Evolutionary conservation across 2,888 invertebrate genomes (phyloP), one percentile per base, ranked within the genome.

Genomic region (Sceliomorpha sp.): DNA sequence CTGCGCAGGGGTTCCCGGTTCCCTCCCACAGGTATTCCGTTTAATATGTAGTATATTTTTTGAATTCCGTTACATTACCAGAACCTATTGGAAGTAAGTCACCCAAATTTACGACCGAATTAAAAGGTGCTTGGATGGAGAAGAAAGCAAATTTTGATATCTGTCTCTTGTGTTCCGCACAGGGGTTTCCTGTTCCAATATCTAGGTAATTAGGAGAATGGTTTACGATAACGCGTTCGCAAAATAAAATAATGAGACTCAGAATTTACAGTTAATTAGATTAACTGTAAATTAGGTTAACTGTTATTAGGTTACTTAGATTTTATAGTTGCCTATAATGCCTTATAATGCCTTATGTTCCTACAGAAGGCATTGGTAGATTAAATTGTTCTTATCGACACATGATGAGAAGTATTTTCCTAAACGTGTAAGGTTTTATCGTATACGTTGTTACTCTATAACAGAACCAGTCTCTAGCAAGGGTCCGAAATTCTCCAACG

Each of bases 1-100:
- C 92, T 82, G 92, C 92, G 58, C 93, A 93, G 89, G 92, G 92
- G 80, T 92, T 91, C 86, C 94, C 94, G 40, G 91, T 93, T 80
- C 94, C 94, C 79, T 74, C 84, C 40, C 87, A 89, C 85, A 89
- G 89, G 90, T 90, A 89, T 50, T 15, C 4, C 1, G 27, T 8
- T 26, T 29, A 10, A 29, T 15, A 29, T 44, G 29, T 29, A 29
- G 5, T 20, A 20, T 4, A 20, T 20, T 20, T 20, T 2, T 4
- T 20, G 7, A 29, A 34, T 1, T 1, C 9, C 12, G 9, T 45
- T 66, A 51, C 66, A 48, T 69, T 62, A 68, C 77, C 72, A 92
- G 91, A 91, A 88, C 91, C 92, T 60, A 90, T 91, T 72, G 91
- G 91, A 78, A 91, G 90, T 66, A 91, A 91, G 87, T 90, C 91